phyloP scores from a whole-genome alignment of 2,888 invertebrate species.

The Erebia aethiops region DNA sequence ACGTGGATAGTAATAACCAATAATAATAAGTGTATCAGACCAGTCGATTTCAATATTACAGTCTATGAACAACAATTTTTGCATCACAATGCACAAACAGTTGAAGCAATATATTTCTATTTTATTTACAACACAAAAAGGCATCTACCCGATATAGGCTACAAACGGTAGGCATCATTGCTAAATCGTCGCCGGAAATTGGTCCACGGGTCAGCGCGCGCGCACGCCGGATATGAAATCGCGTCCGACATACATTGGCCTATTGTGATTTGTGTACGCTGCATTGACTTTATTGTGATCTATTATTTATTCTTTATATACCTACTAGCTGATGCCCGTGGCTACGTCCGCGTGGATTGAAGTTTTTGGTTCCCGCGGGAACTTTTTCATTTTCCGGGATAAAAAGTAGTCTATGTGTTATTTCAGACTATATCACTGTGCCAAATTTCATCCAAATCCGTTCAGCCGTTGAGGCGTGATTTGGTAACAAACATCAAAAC shows the following conservation, averaged over 20 bases:
- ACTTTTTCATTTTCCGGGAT: too few relatives aligned
- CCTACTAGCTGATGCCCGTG: too few relatives aligned
- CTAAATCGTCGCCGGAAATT: conserved; percentile 63
- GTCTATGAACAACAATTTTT: background rate
- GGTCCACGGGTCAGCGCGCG: conserved; percentile 73
- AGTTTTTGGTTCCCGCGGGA: too few relatives aligned
- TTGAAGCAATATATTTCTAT: background rate
- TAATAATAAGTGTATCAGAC: background rate
- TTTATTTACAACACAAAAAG: conserved; percentile 8
- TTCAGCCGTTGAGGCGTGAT: too few relatives aligned
- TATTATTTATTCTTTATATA: conserved; percentile 6
- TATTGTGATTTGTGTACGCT: conserved; percentile 55
- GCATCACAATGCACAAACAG: background rate
- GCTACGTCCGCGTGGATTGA: too few relatives aligned
- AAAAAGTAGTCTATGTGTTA: too few relatives aligned
- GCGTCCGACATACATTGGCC: conserved; percentile 73
- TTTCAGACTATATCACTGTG: too few relatives aligned
- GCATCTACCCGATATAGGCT: background rate
- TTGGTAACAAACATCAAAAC: too few relatives aligned
- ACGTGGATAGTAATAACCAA: too few relatives aligned
- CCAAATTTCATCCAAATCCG: too few relatives aligned
- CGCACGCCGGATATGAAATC: conserved; percentile 77
- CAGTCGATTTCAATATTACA: background rate
- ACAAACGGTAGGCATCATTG: conserved; percentile 34
- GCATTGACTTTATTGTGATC: conserved; percentile 21